Evolutionary conservation across 2,113 vertebrate species (phyloP).

Genomic region (Anarhynchus alexandrinus): DNA sequence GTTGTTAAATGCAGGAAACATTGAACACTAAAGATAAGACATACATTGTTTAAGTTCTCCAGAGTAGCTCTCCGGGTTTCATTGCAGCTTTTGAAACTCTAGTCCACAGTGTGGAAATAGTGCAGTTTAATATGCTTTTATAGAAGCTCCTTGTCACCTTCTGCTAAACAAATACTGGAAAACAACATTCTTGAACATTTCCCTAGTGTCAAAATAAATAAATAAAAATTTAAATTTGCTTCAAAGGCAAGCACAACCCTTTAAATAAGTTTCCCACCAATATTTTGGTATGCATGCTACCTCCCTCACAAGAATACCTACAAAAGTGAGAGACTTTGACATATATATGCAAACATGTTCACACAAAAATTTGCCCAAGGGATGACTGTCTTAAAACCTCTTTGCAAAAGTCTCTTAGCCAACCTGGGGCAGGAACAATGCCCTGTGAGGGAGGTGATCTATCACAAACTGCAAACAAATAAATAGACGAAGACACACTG

Average conservation of each 20-base stretch:
- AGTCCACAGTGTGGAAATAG: not conserved
- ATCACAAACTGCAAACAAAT: not conserved
- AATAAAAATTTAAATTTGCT: not conserved
- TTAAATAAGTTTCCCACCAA: not conserved
- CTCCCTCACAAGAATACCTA: not conserved
- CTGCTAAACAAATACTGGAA: not conserved
- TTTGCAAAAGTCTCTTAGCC: not conserved
- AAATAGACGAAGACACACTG: not conserved
- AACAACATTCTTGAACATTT: not conserved
- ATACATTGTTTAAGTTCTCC: not conserved
- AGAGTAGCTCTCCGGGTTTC: not conserved
- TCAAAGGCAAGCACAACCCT: not conserved
- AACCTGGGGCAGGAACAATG: not conserved
- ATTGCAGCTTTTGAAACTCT: not conserved
- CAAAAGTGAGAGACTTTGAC: not conserved
- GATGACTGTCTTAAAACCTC: not conserved
- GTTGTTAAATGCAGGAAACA: not conserved
- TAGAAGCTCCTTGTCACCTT: not conserved
- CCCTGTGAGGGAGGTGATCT: not conserved
- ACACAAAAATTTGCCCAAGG: slow-evolving; percentile 1
- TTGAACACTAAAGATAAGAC: not conserved
- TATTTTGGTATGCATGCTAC: not conserved
- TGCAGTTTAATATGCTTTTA: not conserved
- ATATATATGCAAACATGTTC: not conserved
- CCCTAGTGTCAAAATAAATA: not conserved